These are phyloP conservation scores for Microcaecilia unicolor DNA, from an alignment of 2,797 vertebrate genomes.

Conservation along the genomic window DNA sequence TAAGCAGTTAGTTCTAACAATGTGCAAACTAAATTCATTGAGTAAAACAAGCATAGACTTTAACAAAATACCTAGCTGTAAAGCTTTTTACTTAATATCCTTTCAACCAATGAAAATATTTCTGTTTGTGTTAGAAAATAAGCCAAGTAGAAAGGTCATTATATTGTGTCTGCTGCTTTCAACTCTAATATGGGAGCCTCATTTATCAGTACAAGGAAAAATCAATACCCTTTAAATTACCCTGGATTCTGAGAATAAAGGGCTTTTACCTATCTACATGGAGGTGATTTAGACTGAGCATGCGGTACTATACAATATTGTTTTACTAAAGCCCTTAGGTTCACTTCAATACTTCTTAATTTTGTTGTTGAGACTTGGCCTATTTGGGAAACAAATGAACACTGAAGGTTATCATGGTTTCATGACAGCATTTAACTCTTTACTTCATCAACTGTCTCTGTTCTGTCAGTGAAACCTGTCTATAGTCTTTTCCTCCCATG, in stretches of 20 bases:
- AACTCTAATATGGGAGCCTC: conserved; percentile 36
- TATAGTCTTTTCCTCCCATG: not conserved
- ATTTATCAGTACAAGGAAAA: conserved; percentile 46
- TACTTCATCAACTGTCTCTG: conserved; percentile 2
- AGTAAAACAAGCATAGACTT: conserved; percentile 22
- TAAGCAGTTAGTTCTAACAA: too few species aligned
- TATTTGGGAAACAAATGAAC: conserved; percentile 4
- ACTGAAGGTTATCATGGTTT: not conserved
- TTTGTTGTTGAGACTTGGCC: not conserved
- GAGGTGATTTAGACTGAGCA: conserved; percentile 23
- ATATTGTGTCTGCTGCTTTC: conserved; percentile 38
- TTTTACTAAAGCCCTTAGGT: conserved; percentile 21
- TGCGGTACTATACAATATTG: conserved; percentile 15
- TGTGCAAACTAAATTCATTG: conserved; percentile 28
- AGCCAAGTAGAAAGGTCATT: conserved; percentile 43
- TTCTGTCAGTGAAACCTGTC: too few species aligned
- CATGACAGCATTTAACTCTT: conserved; percentile 1
- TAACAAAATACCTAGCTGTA: conserved; percentile 20
- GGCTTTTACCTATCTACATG: conserved; percentile 20
- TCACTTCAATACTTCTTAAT: conserved; percentile 18
- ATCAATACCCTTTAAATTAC: conserved; percentile 48
- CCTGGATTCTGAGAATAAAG: conserved; percentile 32
- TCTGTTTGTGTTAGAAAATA: conserved; percentile 43
- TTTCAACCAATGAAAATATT: conserved; percentile 34
- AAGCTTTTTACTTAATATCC: conserved; percentile 42